Conservation (phyloP, 2,888 invertebrate species). For the Drosophila demipolita region DNA sequence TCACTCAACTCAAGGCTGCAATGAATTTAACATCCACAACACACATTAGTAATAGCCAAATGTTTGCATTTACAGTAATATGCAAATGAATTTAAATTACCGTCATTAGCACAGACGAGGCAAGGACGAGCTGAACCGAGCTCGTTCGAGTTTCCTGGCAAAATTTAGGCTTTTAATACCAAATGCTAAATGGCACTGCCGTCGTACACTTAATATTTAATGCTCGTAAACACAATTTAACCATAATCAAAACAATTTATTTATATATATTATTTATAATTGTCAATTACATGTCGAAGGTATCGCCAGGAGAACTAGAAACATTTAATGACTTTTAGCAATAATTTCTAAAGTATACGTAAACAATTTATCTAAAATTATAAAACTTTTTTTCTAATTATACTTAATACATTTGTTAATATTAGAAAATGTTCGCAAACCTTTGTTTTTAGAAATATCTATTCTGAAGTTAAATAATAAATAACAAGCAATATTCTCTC, state of each 20-base stretch:
- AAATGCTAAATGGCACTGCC: not conserved
- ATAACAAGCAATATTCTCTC: not conserved
- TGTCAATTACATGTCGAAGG: too few relatives aligned
- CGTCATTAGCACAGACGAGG: constrained; percentile 21
- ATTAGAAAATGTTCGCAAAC: not conserved
- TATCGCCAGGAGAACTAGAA: too few relatives aligned
- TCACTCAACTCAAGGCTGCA: not conserved
- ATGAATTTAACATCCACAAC: constrained; percentile 10
- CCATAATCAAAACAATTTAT: not conserved
- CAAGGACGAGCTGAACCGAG: not conserved
- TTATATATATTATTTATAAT: too few relatives aligned
- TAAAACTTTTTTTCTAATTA: not conserved
- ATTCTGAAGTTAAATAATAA: not conserved
- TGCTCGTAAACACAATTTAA: not conserved
- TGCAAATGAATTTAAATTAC: constrained; percentile 24
- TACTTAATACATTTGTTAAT: not conserved
- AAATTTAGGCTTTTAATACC: not conserved
- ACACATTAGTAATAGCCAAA: constrained; percentile 34
- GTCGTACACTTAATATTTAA: not conserved
- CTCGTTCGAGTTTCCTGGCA: not conserved
- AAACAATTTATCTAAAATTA: not conserved
- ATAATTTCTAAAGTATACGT: not conserved
- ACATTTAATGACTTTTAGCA: not conserved
- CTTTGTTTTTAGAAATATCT: not conserved
- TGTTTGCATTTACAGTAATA: not conserved